Base-by-base conservation (phyloP, 35 echinoderm and acorn worm species). In the Patiria miniata region DNA sequence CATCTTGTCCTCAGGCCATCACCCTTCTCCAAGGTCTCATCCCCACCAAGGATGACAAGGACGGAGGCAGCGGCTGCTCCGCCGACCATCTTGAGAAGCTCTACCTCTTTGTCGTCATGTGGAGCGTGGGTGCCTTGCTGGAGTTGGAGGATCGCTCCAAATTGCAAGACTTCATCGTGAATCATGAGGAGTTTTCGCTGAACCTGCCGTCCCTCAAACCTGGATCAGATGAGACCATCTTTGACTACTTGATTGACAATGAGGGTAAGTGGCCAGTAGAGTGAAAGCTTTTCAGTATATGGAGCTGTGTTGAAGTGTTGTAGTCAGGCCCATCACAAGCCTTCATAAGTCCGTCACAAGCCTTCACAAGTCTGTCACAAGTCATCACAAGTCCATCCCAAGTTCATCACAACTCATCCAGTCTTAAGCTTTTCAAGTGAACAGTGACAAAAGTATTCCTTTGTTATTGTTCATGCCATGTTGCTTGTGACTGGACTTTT, bases 41-140 rank as follows among this genome's bases (percentile, higher is more conserved):
- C 44, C 95, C 91, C 1, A 87, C 39, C 36, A 99, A 95, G 78
- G 96, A 99, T 38, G 96, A 99, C 78, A 99, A 99, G 77, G 96
- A 99, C 21, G 83, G 81, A 7, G 78, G 55, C 14, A n/a, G n/a
- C 4, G 86, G 92, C 1, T 61, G 79, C 37, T 36, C 69, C 36
- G 44, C 89, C 0, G 90, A 92, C 0, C 86, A 90, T 32, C 85
- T 99, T 37, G 92, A 92, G 78, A 95, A 90, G 44, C 42, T 99
- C 18, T 99, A 99, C 44, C 83, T 95, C 79, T 99, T 99, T 52
- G 56, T 86, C 39, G 61, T 99, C 21, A 99, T 99, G 96, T 99
- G 96, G 96, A 99, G 96, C 50, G 58, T 99, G 0, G 96, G 96
- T 44, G 96, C 96, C 22, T 59, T 94, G 26, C 84, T 99, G 89